Evolutionary conservation across 1,140 invertebrate genomes (phyloP).

Genomic region (Achroia grisella): DNA sequence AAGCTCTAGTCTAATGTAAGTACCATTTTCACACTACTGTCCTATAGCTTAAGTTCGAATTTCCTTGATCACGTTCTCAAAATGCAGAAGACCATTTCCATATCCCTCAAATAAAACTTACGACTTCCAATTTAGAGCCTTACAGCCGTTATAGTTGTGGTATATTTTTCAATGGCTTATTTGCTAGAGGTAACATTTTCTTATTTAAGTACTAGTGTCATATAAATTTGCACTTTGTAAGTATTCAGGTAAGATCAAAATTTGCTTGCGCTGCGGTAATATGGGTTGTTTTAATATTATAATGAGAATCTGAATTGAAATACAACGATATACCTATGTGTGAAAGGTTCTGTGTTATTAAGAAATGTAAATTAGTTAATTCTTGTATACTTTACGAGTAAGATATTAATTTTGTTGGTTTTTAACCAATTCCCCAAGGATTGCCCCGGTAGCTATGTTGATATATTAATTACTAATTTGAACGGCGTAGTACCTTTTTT

Average conservation of each 20-base stretch:
- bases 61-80: not conserved
- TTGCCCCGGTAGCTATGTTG: no score
- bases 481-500: no score
- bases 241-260: not conserved
- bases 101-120: not conserved
- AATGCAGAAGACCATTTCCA: conserved; percentile 6
- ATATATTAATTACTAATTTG: no score
- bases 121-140: conserved; percentile 12
- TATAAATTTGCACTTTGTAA: not conserved
- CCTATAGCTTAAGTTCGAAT: not conserved
- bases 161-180: conserved; percentile 7
- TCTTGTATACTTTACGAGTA: no score
- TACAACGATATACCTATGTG: conserved; percentile 18
- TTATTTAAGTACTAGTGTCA: not conserved
- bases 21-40: conserved; percentile 15
- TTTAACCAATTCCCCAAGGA: no score
- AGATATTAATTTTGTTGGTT: no score
- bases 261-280: not conserved
- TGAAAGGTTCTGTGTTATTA: conserved; percentile 17
- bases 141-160: conserved; percentile 4
- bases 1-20: conserved; percentile 23
- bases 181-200: not conserved
- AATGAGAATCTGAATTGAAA: conserved; percentile 27
- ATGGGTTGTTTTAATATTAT: conserved; percentile 27
- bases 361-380: no score